A percentile compares a stretch with the other conserved stretches of the same genome.
Conservation (phyloP, 2,888 invertebrate genomes). For the Dryocosmus kuriphilus region DNA sequence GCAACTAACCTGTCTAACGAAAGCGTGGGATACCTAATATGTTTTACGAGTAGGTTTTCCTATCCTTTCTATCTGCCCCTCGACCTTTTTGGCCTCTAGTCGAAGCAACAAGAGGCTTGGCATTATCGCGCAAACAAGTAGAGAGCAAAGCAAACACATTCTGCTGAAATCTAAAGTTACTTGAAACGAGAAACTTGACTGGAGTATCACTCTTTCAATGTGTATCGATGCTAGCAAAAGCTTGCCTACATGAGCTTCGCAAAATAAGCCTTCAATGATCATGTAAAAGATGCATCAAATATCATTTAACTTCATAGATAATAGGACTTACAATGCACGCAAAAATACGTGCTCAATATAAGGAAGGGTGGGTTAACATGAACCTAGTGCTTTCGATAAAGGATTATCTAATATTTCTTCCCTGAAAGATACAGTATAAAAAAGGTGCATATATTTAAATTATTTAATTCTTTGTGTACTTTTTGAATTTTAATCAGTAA, state of each 20-base stretch:
- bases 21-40: not conserved
- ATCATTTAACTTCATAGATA: not conserved
- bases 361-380: no score
- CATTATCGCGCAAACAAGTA: not conserved
- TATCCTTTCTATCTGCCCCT: not conserved
- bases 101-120: no score
- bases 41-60: not conserved
- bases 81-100: not conserved
- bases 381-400: no score
- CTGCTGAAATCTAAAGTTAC: not conserved
- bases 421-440: no score
- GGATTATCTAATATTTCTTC: no score
- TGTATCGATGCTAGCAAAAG: not conserved
- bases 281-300: no score
- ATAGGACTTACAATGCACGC: not conserved
- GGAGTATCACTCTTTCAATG: slow-evolving; percentile 1
- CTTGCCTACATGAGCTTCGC: not conserved
- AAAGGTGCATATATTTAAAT: no score
- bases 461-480: no score
- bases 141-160: not conserved
- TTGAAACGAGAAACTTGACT: not conserved
- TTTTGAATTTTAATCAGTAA: no score
- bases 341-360: not conserved
- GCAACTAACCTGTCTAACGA: not conserved
- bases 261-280: not conserved